Evolutionary conservation across 2,797 vertebrate genomes (phyloP), one percentile per base, ranked within the genome.

Genomic region (Iguana delicatissima): DNA sequence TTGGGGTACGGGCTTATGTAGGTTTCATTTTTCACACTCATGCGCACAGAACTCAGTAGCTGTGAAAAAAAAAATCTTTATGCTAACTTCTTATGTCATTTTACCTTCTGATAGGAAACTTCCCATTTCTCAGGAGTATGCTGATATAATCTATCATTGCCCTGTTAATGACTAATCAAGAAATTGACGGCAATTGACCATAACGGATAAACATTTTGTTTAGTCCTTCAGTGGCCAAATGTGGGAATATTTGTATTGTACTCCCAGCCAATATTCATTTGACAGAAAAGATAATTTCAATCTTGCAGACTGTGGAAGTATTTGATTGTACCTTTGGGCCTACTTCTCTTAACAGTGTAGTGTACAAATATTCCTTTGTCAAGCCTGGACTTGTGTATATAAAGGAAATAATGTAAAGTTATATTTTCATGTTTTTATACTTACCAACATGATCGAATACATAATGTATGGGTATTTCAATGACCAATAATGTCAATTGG

Each of bases 341-440:
- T 95, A 96, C 93, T 97, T 95, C 97, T 97, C 96, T 97, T 96
- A 96, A 96, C 97, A 93, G 90, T 88, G 38, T 96, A 96, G 95
- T 91, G 87, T 96, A 92, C 92, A 93, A 92, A 92, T 94, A 95
- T 97, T 94, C 94, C 93, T 96, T 97, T 97, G 97, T 98, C 96
- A 97, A 97, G 96, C 97, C 96, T 97, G 95, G 97, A 96, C 93
- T 96, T 92, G 96, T 98, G 97, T 98, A 97, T 96, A 98, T 98
- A 98, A 96, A 95, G 97, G 96, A 97, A 97, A 97, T 97, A 97
- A 96, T 98, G 97, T 98, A 98, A 98, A 98, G 93, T 97, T 98
- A 97, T 98, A 98, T 98, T 98, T 98, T 98, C 97, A 97, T 97
- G 97, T 97, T 98, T 98, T 98, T 98, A 97, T 98, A 98, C 96